Conservation (phyloP, 2,113 vertebrate species). For the Amblyopsis rosae region DNA sequence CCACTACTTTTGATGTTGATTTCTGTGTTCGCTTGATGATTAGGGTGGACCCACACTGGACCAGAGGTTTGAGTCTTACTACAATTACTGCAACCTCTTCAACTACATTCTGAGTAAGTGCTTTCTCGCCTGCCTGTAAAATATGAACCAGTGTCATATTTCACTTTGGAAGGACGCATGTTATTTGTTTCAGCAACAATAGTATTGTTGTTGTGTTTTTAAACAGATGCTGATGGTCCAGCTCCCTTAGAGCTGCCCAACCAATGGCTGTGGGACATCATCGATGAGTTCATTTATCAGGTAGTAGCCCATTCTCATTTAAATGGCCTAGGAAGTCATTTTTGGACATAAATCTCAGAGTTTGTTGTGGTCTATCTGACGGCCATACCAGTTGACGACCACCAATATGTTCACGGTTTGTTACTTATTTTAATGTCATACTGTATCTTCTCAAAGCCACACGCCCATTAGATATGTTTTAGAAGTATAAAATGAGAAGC, state of each 20-base stretch:
- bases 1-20: background rate
- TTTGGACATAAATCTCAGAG: too few relatives aligned
- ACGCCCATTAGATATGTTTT: background rate
- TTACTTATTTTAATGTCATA: too few relatives aligned
- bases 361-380: too few relatives aligned
- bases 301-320: constrained; percentile 56
- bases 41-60: constrained; percentile 95
- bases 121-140: background rate
- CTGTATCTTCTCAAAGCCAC: background rate
- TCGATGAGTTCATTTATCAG: constrained; percentile 99
- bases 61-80: constrained; percentile 98
- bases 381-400: too few relatives aligned
- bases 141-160: background rate
- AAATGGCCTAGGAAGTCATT: background rate
- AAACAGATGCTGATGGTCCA: constrained; percentile 94
- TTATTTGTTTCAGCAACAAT: background rate
- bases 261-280: constrained; percentile 99
- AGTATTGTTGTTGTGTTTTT: background rate
- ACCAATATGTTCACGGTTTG: too few relatives aligned
- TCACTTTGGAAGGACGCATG: background rate
- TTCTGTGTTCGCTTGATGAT: constrained; percentile 8
- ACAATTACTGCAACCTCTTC: constrained; percentile 99
- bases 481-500: background rate
- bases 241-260: constrained; percentile 96
- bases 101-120: constrained; percentile 98